Evolutionary conservation across 2,113 vertebrate species (phyloP).

Genomic region (Psilopsiagon aymara): DNA sequence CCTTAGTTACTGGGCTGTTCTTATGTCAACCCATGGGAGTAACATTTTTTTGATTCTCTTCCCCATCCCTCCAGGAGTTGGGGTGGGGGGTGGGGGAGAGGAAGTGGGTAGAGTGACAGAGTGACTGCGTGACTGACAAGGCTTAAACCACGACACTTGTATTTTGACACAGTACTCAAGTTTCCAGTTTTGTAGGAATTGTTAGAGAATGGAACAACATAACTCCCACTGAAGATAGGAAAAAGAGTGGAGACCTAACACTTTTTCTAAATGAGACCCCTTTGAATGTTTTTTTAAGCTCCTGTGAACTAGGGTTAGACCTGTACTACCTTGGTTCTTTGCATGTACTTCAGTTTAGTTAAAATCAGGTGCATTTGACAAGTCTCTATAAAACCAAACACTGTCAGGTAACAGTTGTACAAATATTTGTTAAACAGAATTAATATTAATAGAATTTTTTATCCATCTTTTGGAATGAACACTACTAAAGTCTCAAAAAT

Average conservation of each 20-base stretch:
- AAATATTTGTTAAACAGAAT: not conserved
- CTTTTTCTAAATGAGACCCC: not conserved
- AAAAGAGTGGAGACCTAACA: not conserved
- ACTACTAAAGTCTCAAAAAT: not conserved
- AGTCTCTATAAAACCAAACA: not conserved
- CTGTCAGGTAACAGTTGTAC: not conserved
- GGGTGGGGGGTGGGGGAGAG: too few species aligned
- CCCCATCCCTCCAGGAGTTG: too few species aligned
- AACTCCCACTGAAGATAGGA: not conserved
- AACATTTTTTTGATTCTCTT: too few species aligned
- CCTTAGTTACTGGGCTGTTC: too few species aligned
- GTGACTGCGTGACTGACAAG: too few species aligned
- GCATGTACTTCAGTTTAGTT: not conserved
- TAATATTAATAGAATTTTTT: not conserved
- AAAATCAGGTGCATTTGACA: not conserved
- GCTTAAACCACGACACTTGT: not conserved
- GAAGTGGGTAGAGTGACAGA: too few species aligned
- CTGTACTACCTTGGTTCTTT: not conserved
- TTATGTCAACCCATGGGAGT: too few species aligned
- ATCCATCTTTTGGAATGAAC: not conserved
- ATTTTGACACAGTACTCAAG: not conserved
- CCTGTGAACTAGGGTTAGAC: not conserved
- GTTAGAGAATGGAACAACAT: not conserved
- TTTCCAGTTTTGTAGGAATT: not conserved
- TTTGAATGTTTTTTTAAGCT: not conserved